phyloP scores from a whole-genome alignment of 2,113 vertebrate species.

The Trichomycterus rosablanca region DNA sequence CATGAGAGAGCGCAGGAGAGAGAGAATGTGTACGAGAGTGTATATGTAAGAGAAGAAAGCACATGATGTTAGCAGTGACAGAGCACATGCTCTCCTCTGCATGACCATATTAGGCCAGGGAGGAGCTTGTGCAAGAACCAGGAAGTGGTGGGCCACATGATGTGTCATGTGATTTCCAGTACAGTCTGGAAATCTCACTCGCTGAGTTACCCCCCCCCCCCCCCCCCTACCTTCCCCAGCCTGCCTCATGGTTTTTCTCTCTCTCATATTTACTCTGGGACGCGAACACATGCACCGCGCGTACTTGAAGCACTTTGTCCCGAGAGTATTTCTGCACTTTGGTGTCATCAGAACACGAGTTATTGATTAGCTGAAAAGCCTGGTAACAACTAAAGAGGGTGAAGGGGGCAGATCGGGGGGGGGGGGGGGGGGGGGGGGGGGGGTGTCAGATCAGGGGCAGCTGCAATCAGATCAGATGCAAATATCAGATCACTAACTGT shows the following conservation, averaged over 20 bases:
- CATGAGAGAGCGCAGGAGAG: neutral
- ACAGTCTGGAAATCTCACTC: conserved; percentile 33
- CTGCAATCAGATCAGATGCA: conserved; percentile 19
- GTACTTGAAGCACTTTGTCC: neutral
- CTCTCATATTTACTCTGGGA: neutral
- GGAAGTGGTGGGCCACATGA: conserved; percentile 41
- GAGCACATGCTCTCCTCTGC: conserved; percentile 26
- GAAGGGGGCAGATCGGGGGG: no score
- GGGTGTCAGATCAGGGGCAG: no score
- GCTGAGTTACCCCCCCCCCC: no score
- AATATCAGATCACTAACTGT: conserved; percentile 28
- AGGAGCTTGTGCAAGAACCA: conserved; percentile 20
- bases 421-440: no score
- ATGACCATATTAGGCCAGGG: conserved; percentile 43
- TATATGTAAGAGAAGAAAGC: conserved; percentile 5
- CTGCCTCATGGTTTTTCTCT: conserved; percentile 17
- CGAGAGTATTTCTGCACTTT: neutral
- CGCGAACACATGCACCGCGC: neutral
- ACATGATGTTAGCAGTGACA: conserved; percentile 33
- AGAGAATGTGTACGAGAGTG: neutral
- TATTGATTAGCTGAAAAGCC: conserved; percentile 27
- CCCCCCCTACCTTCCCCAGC: conserved; percentile 1
- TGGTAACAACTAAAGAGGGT: neutral
- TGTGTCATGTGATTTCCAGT: conserved; percentile 41
- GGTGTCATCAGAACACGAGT: conserved; percentile 26